phyloP scores from a whole-genome alignment of 2,113 vertebrate genomes.

The Archocentrus centrarchus region DNA sequence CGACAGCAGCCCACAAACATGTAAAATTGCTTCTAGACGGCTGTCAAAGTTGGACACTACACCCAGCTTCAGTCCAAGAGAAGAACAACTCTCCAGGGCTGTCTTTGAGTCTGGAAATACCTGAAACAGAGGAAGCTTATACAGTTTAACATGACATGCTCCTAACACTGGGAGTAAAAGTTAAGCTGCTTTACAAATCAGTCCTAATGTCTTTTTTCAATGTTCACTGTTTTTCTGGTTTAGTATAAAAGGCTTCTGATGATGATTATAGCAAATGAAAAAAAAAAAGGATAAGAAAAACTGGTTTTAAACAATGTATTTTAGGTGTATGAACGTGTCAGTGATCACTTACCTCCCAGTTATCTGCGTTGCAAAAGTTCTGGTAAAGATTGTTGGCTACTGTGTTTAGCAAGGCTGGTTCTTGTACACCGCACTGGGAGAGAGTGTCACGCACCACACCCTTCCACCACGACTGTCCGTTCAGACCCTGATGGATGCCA shows the following conservation, averaged over 20 bases:
- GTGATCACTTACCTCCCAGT: conserved; percentile 85
- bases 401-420: conserved; percentile 73
- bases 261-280: not conserved
- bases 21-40: conserved; percentile 85
- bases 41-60: conserved; percentile 93
- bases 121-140: conserved; percentile 54
- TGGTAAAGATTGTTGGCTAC: conserved; percentile 85
- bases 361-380: conserved; percentile 81
- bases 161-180: not conserved
- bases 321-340: not conserved
- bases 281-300: not conserved
- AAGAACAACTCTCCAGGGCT: conserved; percentile 80
- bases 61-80: conserved; percentile 84
- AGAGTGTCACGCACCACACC: conserved; percentile 85
- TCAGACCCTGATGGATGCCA: conserved; percentile 83
- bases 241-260: not conserved
- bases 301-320: not conserved
- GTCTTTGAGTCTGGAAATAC: conserved; percentile 82
- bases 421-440: conserved; percentile 78
- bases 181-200: not conserved
- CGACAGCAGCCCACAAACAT: conserved; percentile 78
- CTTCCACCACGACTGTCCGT: conserved; percentile 88
- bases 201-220: not conserved
- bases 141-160: not conserved
- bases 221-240: not conserved